Percentiles rank a stretch among this genome's conserved stretches.
These are phyloP conservation scores for Dendrolimus punctatus DNA, from an alignment of 1,140 invertebrate species.

Conservation along the genomic window DNA sequence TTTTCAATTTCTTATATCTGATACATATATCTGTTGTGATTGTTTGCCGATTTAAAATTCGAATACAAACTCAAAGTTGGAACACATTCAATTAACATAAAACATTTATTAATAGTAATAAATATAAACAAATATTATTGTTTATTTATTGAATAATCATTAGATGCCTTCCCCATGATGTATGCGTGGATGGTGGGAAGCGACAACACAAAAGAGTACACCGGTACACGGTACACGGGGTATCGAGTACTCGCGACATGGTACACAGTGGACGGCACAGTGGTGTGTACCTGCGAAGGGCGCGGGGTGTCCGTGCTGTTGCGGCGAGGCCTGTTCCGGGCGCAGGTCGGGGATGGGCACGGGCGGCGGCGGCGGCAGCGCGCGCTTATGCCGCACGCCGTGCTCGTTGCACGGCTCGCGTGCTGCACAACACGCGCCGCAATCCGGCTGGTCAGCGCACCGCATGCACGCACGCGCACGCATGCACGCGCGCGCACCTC, in stretches of 20 bases:
- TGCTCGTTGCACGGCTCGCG: constrained; percentile 83
- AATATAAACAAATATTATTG: too few relatives aligned
- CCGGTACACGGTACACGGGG: too few relatives aligned
- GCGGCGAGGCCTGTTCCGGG: constrained; percentile 76
- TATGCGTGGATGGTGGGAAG: too few relatives aligned
- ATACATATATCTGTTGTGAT: too few relatives aligned
- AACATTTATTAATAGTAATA: too few relatives aligned
- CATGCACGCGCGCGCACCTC: constrained; percentile 15
- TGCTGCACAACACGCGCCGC: constrained; percentile 44
- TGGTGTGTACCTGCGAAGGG: constrained; percentile 59
- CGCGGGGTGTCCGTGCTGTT: constrained; percentile 66
- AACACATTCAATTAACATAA: too few relatives aligned
- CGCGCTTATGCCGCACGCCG: constrained; percentile 87
- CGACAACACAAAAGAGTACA: too few relatives aligned
- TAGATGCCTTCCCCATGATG: too few relatives aligned
- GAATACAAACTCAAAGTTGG: too few relatives aligned
- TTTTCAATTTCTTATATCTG: too few relatives aligned
- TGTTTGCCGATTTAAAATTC: too few relatives aligned
- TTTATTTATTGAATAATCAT: too few relatives aligned
- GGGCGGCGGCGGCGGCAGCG: constrained; percentile 81
- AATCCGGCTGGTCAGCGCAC: constrained; percentile 6
- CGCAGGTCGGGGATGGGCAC: constrained; percentile 89
- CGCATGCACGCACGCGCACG: constrained; percentile 12
- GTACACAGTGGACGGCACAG: not conserved
- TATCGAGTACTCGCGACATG: not conserved